A percentile compares a stretch with the other conserved stretches of the same genome.
Evolutionary conservation across 1,140 invertebrate species (phyloP).

Genomic region (Tetranychus cinnabarinus): DNA sequence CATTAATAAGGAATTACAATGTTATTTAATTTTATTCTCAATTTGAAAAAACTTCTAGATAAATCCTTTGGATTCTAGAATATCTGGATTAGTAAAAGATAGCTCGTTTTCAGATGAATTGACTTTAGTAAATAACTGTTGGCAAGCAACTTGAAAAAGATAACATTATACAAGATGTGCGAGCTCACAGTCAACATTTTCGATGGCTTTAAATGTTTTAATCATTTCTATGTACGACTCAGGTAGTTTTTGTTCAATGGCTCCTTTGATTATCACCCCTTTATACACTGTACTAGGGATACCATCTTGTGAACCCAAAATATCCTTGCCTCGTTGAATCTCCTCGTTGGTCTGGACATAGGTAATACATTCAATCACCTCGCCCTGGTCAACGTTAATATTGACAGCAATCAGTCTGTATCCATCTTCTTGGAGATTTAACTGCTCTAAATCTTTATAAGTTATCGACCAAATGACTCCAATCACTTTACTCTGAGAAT

Average conservation of each 20-base stretch:
- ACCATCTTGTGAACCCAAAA: neutral
- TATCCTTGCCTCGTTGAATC: too few relatives aligned
- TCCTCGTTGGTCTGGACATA: neutral
- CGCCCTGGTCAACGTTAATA: neutral
- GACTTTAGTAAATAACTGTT: too few relatives aligned
- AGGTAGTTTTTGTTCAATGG: neutral
- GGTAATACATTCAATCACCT: neutral
- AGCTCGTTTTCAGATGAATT: too few relatives aligned
- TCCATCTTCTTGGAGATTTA: constrained; percentile 6
- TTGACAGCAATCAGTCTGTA: constrained; percentile 1
- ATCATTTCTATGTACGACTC: neutral
- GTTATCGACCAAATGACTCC: constrained; percentile 1
- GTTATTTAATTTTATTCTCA: too few relatives aligned
- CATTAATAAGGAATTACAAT: too few relatives aligned
- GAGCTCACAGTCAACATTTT: neutral
- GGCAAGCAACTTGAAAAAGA: too few relatives aligned
- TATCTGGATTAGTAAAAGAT: too few relatives aligned
- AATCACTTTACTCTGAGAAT: neutral
- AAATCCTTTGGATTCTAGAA: too few relatives aligned
- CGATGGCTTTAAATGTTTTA: neutral
- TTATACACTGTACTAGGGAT: neutral
- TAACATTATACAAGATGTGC: neutral
- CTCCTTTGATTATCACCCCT: neutral
- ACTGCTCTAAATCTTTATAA: neutral
- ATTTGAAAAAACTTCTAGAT: too few relatives aligned